phyloP scores from a whole-genome alignment of 2,113 vertebrate species.

The Rhea pennata region DNA sequence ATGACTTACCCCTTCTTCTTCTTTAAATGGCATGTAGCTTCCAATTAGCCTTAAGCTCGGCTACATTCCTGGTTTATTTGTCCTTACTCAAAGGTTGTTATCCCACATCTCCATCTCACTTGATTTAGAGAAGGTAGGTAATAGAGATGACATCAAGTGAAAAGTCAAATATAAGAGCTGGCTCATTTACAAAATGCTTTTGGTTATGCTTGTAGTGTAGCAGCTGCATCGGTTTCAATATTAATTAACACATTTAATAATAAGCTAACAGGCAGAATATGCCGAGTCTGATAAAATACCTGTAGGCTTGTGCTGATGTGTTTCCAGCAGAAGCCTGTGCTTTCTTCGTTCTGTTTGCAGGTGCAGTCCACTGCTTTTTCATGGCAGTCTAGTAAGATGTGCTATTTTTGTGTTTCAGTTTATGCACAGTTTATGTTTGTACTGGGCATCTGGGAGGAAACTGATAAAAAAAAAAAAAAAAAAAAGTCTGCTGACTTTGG shows the following conservation, averaged over 20 bases:
- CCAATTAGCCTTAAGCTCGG: constrained; percentile 28
- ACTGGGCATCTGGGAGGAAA: not conserved
- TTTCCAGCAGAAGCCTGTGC: not conserved
- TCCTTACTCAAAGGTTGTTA: not conserved
- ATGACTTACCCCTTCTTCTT: constrained; percentile 42
- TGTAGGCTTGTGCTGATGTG: not conserved
- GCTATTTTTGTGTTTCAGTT: not conserved
- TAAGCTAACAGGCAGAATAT: not conserved
- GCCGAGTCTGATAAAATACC: not conserved
- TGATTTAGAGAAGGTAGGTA: not conserved
- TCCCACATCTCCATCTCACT: not conserved
- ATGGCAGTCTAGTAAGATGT: not conserved
- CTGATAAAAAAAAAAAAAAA: not conserved
- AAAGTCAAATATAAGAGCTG: not conserved
- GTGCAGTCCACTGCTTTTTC: not conserved
- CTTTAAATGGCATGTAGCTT: constrained; percentile 19
- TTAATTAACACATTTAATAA: not conserved
- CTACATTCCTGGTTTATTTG: constrained; percentile 24
- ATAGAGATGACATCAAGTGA: not conserved
- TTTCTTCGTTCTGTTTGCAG: not conserved
- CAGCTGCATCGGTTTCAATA: not conserved
- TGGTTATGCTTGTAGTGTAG: not conserved
- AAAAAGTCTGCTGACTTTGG: not conserved
- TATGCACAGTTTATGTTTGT: not conserved
- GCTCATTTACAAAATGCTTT: not conserved